Percentiles rank a stretch among this genome's conserved stretches.
Conservation (phyloP, 1,140 invertebrate genomes). For the Drosophila bocqueti region DNA sequence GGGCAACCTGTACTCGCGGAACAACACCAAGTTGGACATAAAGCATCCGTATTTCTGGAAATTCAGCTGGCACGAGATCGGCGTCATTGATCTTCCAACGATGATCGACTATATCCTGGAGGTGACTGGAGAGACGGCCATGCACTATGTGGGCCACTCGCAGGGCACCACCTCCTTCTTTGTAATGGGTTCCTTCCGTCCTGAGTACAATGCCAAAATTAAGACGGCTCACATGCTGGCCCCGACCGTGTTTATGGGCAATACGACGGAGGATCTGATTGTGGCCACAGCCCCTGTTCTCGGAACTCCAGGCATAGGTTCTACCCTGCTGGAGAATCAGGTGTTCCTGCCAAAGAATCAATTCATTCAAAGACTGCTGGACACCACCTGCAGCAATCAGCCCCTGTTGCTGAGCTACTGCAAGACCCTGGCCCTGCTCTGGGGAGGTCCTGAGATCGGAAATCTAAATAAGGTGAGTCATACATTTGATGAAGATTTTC, state of each 20-base stretch:
- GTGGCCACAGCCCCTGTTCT: constrained; percentile 41
- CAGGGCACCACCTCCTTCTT: constrained; percentile 87
- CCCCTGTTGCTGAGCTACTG: constrained; percentile 62
- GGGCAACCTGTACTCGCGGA: constrained; percentile 89
- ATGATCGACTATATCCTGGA: constrained; percentile 89
- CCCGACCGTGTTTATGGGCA: constrained; percentile 86
- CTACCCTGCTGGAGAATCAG: constrained; percentile 61
- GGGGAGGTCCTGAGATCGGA: constrained; percentile 49
- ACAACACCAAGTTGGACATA: constrained; percentile 86
- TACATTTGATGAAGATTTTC: too few species aligned
- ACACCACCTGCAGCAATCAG: constrained; percentile 65
- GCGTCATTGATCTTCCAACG: constrained; percentile 88
- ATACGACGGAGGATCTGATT: constrained; percentile 85
- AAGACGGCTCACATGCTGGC: constrained; percentile 86
- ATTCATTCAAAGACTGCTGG: constrained; percentile 57
- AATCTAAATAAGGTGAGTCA: constrained; percentile 65
- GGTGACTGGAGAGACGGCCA: constrained; percentile 85
- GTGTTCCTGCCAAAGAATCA: constrained; percentile 69
- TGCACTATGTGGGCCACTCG: constrained; percentile 89
- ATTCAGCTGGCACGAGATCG: constrained; percentile 90
- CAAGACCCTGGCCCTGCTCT: constrained; percentile 64
- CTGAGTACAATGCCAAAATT: constrained; percentile 88
- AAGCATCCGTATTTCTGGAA: constrained; percentile 87
- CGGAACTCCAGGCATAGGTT: constrained; percentile 50
- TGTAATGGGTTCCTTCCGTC: constrained; percentile 85